These are phyloP conservation scores for Drosophila ananassae DNA, from an alignment of 1,140 invertebrate genomes.

Conservation along the genomic window DNA sequence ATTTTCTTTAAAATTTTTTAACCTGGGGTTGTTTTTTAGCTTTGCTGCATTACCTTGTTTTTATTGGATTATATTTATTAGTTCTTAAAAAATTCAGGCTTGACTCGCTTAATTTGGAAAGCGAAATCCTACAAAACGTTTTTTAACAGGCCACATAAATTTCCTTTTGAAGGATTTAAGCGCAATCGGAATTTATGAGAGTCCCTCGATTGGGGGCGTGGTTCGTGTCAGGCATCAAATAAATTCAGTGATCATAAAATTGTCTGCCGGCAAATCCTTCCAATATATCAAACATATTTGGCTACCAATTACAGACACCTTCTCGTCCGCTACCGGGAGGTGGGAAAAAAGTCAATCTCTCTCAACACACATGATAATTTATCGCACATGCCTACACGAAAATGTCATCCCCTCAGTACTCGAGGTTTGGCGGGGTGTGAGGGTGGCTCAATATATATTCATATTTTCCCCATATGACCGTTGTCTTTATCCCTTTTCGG, in stretches of 20 bases:
- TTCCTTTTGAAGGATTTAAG: conserved; percentile 55
- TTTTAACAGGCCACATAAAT: conserved; percentile 76
- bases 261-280: conserved; percentile 74
- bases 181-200: conserved; percentile 61
- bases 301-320: conserved; percentile 75
- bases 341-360: conserved; percentile 11
- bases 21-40: conserved; percentile 23
- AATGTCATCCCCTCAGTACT: conserved; percentile 31
- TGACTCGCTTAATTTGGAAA: conserved; percentile 67
- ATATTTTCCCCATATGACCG: conserved; percentile 59
- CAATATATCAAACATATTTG: conserved; percentile 78
- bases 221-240: conserved; percentile 61
- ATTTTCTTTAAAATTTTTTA: conserved; percentile 50
- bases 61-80: conserved; percentile 44
- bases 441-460: conserved; percentile 43
- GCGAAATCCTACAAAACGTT: conserved; percentile 41
- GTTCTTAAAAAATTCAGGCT: conserved; percentile 48
- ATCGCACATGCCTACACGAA: conserved; percentile 81
- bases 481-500: conserved; percentile 70
- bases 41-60: conserved; percentile 21
- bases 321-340: conserved; percentile 22
- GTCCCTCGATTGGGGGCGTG: conserved; percentile 36
- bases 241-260: conserved; percentile 78
- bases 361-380: conserved; percentile 69
- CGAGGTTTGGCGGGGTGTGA: background rate